Evolutionary conservation across 2,888 invertebrate genomes (phyloP).

Genomic region (Chydorus sphaericus): DNA sequence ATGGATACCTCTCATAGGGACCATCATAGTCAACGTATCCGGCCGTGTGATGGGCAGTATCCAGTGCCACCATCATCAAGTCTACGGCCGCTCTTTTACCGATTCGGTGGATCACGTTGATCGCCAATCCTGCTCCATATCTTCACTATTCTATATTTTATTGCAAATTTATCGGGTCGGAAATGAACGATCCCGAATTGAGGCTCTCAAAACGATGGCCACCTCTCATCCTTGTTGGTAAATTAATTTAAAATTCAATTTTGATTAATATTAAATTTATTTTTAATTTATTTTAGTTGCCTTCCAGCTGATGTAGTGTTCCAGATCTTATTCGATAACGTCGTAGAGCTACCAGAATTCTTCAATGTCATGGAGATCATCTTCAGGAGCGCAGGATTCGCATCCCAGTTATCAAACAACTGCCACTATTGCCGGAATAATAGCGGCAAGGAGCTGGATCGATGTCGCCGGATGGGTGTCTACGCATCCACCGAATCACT

Average conservation of each 20-base stretch:
- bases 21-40: not conserved
- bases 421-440: slow-evolving; percentile 4
- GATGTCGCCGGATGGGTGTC: not conserved
- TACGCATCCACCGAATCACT: slow-evolving; percentile 1
- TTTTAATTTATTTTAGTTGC: too few species aligned
- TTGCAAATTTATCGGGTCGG: slow-evolving; percentile 21
- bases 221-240: not conserved
- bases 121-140: slow-evolving; percentile 37
- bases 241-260: too few species aligned
- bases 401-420: not conserved
- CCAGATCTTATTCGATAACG: not conserved
- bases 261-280: too few species aligned
- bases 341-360: not conserved
- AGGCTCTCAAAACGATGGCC: not conserved
- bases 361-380: not conserved
- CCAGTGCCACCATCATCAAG: slow-evolving; percentile 39
- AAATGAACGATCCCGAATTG: not conserved
- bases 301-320: slow-evolving; percentile 1
- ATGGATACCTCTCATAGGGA: not conserved
- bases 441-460: slow-evolving; percentile 3
- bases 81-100: slow-evolving; percentile 35
- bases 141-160: slow-evolving; percentile 40
- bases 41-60: not conserved
- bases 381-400: slow-evolving; percentile 7
- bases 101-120: slow-evolving; percentile 22